Evolutionary conservation across 2,888 invertebrate genomes (phyloP).

Genomic region (Frankliniella intonsa): DNA sequence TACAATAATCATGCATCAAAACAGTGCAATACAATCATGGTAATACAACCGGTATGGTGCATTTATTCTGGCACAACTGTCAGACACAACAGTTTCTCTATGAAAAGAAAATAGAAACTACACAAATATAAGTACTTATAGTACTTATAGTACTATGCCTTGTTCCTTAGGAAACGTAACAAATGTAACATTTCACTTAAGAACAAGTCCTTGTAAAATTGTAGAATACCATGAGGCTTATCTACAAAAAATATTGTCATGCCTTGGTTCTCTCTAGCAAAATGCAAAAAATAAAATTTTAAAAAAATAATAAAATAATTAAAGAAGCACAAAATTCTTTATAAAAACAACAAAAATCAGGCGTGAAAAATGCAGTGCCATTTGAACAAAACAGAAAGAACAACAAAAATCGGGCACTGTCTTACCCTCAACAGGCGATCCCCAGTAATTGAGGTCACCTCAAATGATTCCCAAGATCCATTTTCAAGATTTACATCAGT

Average conservation of each 20-base stretch:
- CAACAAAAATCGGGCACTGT: constrained; percentile 33
- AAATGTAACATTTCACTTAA: too few species aligned
- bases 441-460: constrained; percentile 53
- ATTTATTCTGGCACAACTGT: too few species aligned
- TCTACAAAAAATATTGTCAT: neutral
- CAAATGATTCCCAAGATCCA: constrained; percentile 58
- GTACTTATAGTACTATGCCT: too few species aligned
- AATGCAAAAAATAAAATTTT: neutral
- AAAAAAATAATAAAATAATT: constrained; percentile 23
- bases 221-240: too few species aligned
- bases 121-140: too few species aligned
- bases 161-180: too few species aligned
- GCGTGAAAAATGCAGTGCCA: constrained; percentile 22
- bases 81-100: neutral
- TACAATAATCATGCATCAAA: neutral
- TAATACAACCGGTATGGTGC: too few species aligned
- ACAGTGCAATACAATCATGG: neutral
- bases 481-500: constrained; percentile 55
- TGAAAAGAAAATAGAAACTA: neutral
- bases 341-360: constrained; percentile 27
- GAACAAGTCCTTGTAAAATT: too few species aligned
- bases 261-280: neutral
- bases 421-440: constrained; percentile 59
- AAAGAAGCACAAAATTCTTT: constrained; percentile 21
- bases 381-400: constrained; percentile 28